Percentiles rank a stretch among this genome's conserved stretches.
These are phyloP conservation scores for Myrmecobius fasciatus DNA, from an alignment of 2,113 vertebrate genomes.

Conservation along the genomic window DNA sequence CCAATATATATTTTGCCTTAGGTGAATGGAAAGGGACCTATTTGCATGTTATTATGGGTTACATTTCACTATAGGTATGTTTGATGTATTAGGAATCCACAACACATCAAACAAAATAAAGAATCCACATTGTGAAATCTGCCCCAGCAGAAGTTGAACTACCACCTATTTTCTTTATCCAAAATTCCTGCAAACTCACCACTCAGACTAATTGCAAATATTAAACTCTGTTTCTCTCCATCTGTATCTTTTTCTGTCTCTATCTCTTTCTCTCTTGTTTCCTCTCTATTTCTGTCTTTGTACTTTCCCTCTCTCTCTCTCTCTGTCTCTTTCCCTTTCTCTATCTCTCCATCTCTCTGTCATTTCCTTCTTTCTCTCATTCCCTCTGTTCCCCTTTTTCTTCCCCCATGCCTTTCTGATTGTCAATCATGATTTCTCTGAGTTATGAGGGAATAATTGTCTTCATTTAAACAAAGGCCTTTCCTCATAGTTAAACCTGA, in stretches of 20 bases:
- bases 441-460: neutral
- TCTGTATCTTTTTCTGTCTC: neutral
- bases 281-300: too few species aligned
- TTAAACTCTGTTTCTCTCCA: neutral
- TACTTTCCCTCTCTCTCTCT: too few species aligned
- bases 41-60: neutral
- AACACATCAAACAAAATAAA: neutral
- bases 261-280: neutral
- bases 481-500: neutral
- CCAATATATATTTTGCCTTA: neutral
- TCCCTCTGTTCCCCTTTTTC: neutral
- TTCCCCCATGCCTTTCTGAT: neutral
- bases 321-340: neutral
- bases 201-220: neutral
- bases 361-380: neutral
- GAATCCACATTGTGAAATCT: neutral
- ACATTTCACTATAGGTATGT: neutral
- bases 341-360: neutral
- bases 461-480: conserved; percentile 8
- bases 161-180: neutral
- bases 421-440: neutral
- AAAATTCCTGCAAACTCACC: neutral
- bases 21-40: neutral
- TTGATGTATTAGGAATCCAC: neutral
- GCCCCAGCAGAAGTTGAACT: neutral